Percentiles rank a stretch among this genome's conserved stretches.
phyloP scores from a whole-genome alignment of 2,797 vertebrate species.

The Chelon auratus region DNA sequence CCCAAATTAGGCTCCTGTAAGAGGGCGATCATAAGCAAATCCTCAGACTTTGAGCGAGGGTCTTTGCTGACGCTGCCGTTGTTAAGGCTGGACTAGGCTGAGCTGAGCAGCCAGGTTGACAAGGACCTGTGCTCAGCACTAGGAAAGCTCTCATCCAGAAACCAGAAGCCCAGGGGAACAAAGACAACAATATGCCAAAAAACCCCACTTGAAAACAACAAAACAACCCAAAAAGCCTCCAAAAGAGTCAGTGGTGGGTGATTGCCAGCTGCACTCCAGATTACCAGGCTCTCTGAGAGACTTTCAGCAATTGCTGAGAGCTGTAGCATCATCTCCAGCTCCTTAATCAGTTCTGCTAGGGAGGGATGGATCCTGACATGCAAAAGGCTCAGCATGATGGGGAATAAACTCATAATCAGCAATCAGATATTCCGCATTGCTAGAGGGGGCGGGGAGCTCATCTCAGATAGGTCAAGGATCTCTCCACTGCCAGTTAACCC shows the following conservation, averaged over 20 bases:
- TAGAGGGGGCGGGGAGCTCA: constrained; percentile 73
- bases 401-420: constrained; percentile 86
- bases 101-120: constrained; percentile 79
- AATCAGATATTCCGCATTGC: constrained; percentile 85
- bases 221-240: constrained; percentile 77
- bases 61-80: constrained; percentile 78
- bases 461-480: constrained; percentile 85
- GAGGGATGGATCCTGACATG: constrained; percentile 81
- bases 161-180: constrained; percentile 85
- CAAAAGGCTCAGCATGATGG: constrained; percentile 80
- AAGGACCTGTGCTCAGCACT: constrained; percentile 87
- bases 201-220: constrained; percentile 83
- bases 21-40: constrained; percentile 73
- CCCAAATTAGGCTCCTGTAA: constrained; percentile 73
- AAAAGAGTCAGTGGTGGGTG: constrained; percentile 79
- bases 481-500: constrained; percentile 83
- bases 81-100: constrained; percentile 70
- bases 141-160: constrained; percentile 87
- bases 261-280: constrained; percentile 85
- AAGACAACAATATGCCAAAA: constrained; percentile 81
- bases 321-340: constrained; percentile 81
- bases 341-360: constrained; percentile 84
- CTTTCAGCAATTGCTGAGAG: constrained; percentile 77
- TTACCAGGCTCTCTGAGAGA: constrained; percentile 78
- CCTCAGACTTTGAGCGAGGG: constrained; percentile 69